phyloP scores from a whole-genome alignment of 2,797 vertebrate species.

The Pterois miles region DNA sequence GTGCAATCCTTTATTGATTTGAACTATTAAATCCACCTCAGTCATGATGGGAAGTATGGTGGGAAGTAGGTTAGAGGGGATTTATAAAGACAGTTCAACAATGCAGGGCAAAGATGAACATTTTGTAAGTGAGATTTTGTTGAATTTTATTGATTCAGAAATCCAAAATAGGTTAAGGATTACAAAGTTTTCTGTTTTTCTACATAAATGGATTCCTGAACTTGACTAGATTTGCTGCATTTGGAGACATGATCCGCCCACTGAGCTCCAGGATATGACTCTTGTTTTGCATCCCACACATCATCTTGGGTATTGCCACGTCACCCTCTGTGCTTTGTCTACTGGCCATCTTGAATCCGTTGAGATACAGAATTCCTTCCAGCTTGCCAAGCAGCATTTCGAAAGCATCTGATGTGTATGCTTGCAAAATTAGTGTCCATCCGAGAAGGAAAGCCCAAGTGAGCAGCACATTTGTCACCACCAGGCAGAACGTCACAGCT shows the following conservation, averaged over 20 bases:
- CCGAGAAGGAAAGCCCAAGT: neutral
- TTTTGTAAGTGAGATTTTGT: neutral
- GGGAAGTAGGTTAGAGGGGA: neutral
- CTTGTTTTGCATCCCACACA: neutral
- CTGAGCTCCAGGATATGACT: neutral
- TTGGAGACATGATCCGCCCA: neutral
- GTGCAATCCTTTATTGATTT: conserved; percentile 33
- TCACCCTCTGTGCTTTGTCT: neutral
- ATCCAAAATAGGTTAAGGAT: neutral
- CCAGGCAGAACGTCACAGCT: neutral
- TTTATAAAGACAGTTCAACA: neutral
- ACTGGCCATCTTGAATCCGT: neutral
- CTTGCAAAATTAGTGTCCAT: neutral
- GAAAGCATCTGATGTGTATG: neutral
- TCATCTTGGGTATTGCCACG: neutral
- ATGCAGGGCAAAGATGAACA: neutral
- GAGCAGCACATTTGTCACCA: conserved; percentile 10
- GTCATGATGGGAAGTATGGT: neutral
- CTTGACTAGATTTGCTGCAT: neutral
- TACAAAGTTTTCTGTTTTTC: neutral
- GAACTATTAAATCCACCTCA: neutral
- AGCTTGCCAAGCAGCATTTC: neutral
- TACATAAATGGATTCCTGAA: neutral
- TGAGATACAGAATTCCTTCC: neutral
- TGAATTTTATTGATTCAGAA: neutral